Percentiles rank a stretch among this genome's conserved stretches.
Conservation (phyloP, 2,113 vertebrate species). For the Microtus ochrogaster region DNA sequence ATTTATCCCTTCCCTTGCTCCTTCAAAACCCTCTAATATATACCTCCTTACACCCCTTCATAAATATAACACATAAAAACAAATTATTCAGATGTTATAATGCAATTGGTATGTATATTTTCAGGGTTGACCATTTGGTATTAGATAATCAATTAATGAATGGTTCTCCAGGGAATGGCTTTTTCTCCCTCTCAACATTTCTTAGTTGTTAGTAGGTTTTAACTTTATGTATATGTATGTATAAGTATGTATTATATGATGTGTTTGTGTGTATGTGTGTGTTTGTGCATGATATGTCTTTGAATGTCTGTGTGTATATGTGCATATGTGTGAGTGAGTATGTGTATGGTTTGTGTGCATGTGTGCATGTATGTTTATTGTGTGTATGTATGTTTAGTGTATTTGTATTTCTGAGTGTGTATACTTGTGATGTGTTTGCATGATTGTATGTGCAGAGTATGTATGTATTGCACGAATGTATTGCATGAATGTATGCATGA, state of each 20-base stretch:
- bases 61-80: neutral
- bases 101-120: neutral
- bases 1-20: neutral
- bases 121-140: neutral
- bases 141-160: neutral
- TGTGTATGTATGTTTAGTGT: neutral
- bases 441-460: too few species aligned
- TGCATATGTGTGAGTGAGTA: neutral
- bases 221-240: neutral
- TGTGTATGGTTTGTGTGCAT: neutral
- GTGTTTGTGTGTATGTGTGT: neutral
- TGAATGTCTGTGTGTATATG: neutral
- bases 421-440: neutral
- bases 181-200: neutral
- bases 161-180: neutral
- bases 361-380: neutral
- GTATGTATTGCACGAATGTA: too few species aligned
- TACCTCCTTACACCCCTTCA: rapidly evolving
- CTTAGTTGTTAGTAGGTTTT: neutral
- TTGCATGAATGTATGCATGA: neutral
- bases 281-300: neutral
- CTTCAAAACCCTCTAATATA: neutral
- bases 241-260: neutral
- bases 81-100: neutral
- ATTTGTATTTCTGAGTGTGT: neutral